Base-by-base conservation (phyloP, 2,888 invertebrate genomes). In the Cremastobaeus sp. region DNA sequence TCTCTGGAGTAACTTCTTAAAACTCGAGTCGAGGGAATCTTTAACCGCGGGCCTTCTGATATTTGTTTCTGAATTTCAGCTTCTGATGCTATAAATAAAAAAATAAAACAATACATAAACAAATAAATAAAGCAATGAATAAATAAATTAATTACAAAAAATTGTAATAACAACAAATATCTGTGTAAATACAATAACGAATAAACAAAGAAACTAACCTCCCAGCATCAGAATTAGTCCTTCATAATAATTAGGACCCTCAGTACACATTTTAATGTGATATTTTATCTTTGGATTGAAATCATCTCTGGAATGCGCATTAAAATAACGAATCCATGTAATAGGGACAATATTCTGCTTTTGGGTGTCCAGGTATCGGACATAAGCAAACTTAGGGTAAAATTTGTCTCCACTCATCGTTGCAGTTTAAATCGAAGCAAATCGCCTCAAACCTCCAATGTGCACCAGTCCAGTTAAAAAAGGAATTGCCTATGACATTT, bases 331-430 rank as follows among this genome's bases (percentile, higher is more conserved):
- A 28, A 64, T 18, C 41, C 60, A 45, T 14, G 9, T 32, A 35
- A 14, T 54, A 60, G 54, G 64, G 20, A 5, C 45, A 60, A 62
- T 68, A 59, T 47, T 14, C 37, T 9, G 17, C 6, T 48, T n/a
- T 11, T 43, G 32, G 11, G 9, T 32, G 5, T 32, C 11, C 11
- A 32, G 11, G 34, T 32, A 32, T 32, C 3, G 4, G 3, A 32
- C 34, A 11, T 32, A 32, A 3, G 34, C 34, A n/a, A 32, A 32
- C n/a, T 32, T 32, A n/a, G 34, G 34, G 3, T 11, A 32, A 6
- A 3, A n/a, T 32, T 3, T 3, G 34, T 3, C 11, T 5, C 11
- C 34, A 11, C 11, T 3, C 34, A 32, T 32, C 11, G 34, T 32
- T 32, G 8, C 8, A 25, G n/a, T n/a, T n/a, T n/a, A n/a, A n/a